Evolutionary conservation across 2,888 invertebrate genomes (phyloP).

Genomic region (Ormia ochracea): DNA sequence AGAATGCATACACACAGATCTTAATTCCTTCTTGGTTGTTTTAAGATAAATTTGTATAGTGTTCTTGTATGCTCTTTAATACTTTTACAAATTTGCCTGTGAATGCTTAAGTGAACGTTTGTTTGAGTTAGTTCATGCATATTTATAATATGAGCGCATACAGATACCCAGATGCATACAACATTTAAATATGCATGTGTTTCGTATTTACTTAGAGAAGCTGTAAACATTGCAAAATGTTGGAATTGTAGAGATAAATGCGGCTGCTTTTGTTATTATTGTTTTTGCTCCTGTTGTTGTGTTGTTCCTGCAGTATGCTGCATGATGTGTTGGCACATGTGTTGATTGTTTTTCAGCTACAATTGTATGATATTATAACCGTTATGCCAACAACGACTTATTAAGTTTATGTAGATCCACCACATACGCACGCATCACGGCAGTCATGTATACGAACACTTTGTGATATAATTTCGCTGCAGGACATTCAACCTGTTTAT

Average conservation of each 20-base stretch:
- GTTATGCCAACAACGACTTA: constrained; percentile 40
- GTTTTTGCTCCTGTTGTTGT: not conserved
- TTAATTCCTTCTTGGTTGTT: constrained; percentile 45
- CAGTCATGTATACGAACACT: not conserved
- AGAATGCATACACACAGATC: not conserved
- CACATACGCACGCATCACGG: not conserved
- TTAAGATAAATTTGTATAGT: constrained; percentile 33
- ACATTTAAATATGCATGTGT: not conserved
- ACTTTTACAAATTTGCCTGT: constrained; percentile 16
- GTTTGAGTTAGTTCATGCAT: not conserved
- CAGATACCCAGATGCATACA: not conserved
- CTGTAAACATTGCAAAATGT: constrained; percentile 36
- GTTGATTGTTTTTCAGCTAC: constrained; percentile 23
- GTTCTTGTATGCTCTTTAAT: constrained; percentile 37
- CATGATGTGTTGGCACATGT: constrained; percentile 34
- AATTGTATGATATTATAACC: constrained; percentile 36
- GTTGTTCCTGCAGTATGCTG: constrained; percentile 7
- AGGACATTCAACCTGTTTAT: constrained; percentile 60
- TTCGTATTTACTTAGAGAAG: constrained; percentile 40
- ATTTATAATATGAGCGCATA: not conserved
- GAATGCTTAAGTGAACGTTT: not conserved
- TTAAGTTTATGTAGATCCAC: constrained; percentile 32
- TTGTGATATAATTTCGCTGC: constrained; percentile 26
- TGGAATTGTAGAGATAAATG: constrained; percentile 49
- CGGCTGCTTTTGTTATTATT: constrained; percentile 51